Evolutionary conservation across 1,140 invertebrate genomes (phyloP).

Genomic region (Stegodyphus dumicola): DNA sequence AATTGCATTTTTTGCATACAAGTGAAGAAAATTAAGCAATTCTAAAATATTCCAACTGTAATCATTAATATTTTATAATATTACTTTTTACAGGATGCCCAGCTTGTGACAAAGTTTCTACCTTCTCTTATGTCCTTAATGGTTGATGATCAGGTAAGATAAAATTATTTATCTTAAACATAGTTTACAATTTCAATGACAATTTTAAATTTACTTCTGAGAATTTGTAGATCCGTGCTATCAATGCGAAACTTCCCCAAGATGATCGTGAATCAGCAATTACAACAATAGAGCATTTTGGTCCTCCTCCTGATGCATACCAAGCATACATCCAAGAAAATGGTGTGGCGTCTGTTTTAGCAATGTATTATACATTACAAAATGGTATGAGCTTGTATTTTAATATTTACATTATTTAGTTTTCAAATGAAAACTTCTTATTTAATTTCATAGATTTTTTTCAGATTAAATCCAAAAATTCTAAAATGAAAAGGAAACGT

Average conservation of each 20-base stretch:
- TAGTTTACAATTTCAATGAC: too few species aligned
- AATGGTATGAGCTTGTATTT: conserved; percentile 75
- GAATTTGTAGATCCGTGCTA: conserved; percentile 74
- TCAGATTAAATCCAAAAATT: too few species aligned
- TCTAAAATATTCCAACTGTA: background rate
- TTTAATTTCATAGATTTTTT: too few species aligned
- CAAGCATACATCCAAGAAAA: conserved; percentile 88
- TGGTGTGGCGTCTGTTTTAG: conserved; percentile 88
- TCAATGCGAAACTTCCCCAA: conserved; percentile 89
- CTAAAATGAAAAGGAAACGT: too few species aligned
- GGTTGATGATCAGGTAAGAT: conserved; percentile 87
- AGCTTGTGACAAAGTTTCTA: conserved; percentile 94
- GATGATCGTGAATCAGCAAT: conserved; percentile 93
- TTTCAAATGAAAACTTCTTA: too few species aligned
- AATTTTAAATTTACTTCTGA: too few species aligned
- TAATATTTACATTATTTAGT: too few species aligned
- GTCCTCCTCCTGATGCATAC: conserved; percentile 91
- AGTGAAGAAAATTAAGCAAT: background rate
- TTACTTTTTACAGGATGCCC: conserved; percentile 74
- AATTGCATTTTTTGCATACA: background rate
- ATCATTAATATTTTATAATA: background rate
- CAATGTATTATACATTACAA: conserved; percentile 95
- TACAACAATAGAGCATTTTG: conserved; percentile 93
- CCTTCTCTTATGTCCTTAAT: conserved; percentile 94
- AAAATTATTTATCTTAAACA: too few species aligned